Evolutionary conservation across 2,888 invertebrate species (phyloP), one percentile per base, ranked within the genome.

Genomic region (Gisinianus flammeolus): DNA sequence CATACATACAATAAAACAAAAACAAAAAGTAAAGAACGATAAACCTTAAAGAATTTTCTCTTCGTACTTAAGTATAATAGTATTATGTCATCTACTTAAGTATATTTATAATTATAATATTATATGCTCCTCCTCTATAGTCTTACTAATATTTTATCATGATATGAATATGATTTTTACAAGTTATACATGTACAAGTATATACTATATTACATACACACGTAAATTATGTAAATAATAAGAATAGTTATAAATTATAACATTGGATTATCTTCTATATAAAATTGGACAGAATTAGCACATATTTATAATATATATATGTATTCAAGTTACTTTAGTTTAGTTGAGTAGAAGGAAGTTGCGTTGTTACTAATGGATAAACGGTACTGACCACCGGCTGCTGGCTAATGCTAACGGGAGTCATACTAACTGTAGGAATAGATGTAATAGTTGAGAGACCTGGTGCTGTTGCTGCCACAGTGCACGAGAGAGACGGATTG

Each of bases 351-450:
- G 83, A 26, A 81, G 75, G 16, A 81, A 81, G 10, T 69, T 82
- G 81, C 6, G 82, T 81, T 33, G 83, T 83, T 58, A 82, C 83
- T 79, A 83, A 80, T 12, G 83, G 82, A 44, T 81, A 83, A 35
- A 83, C 82, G 70, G 82, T 82, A 26, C 81, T 82, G 19, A 82
- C 82, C n/a, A 83, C 81, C 4, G 81, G 81, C 8, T 6, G 79
- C 62, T 82, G 82, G 64, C 83, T 83, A 28, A 84, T 81, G 56
- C 81, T 80, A 10, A 83, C 83, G 1, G 81, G 78, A 44, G 82
- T 77, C 81, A 83, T 80, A 31, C 83, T 81, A 26, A 83, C 82
- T 1, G 71, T 71, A 1, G 71, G 71, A 24, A 64, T 24, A 44
- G 83, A 81, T 26, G 81, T 80, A 33, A 81, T 72, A 0, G 84